These are phyloP conservation scores for Ambastaia sidthimunki DNA, from an alignment of 2,797 vertebrate genomes.

Conservation along the genomic window DNA sequence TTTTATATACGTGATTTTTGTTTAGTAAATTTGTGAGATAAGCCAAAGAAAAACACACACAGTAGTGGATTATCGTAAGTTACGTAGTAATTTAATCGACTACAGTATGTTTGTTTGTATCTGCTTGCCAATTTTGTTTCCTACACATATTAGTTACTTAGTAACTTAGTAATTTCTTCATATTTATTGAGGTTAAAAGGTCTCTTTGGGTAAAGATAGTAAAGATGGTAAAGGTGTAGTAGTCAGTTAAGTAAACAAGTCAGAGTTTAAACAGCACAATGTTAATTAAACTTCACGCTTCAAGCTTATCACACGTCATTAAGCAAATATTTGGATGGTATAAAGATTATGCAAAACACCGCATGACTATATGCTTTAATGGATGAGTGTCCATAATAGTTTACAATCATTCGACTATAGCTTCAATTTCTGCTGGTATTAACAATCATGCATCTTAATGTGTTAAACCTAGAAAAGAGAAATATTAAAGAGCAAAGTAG, in stretches of 20 bases:
- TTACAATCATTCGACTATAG: not conserved
- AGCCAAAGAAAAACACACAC: not conserved
- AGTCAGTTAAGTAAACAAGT: constrained; percentile 1
- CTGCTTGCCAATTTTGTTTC: not conserved
- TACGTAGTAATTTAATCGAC: not conserved
- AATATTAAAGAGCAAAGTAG: not conserved
- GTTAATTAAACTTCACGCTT: not conserved
- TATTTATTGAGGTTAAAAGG: too few relatives aligned
- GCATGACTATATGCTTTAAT: not conserved
- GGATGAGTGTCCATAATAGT: not conserved
- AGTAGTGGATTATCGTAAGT: not conserved
- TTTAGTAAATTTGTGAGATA: not conserved
- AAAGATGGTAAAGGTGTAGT: not conserved
- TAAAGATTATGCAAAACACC: constrained; percentile 13
- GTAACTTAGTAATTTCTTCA: too few relatives aligned
- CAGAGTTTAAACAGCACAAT: not conserved
- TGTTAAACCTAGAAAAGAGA: not conserved
- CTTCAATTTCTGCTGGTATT: not conserved
- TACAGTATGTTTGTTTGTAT: not conserved
- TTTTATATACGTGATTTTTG: too few relatives aligned
- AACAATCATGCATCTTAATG: not conserved
- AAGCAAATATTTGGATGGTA: constrained; percentile 24
- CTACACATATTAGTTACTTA: not conserved
- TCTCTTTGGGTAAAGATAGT: too few relatives aligned
- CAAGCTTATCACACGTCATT: constrained; percentile 13